These are phyloP conservation scores for Bhutanitis thaidina DNA, from an alignment of 2,888 invertebrate species.

Conservation along the genomic window DNA sequence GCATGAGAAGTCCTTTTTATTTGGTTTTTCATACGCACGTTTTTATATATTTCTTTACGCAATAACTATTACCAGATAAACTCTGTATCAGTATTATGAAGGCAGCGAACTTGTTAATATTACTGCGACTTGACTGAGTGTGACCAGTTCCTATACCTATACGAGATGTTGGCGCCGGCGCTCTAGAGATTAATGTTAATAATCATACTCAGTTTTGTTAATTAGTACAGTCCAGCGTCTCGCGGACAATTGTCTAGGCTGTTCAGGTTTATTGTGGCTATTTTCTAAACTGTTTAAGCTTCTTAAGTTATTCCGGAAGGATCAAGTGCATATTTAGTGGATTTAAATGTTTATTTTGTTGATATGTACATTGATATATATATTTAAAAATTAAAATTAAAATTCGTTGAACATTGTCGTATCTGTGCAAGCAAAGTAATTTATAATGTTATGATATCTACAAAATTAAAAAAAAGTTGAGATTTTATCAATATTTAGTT, in stretches of 20 bases:
- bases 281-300: conserved; percentile 38
- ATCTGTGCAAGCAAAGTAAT: no score
- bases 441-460: no score
- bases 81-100: background rate
- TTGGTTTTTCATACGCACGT: no score
- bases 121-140: background rate
- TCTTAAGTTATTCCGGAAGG: background rate
- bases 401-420: no score
- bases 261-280: conserved; percentile 48
- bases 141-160: background rate
- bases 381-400: no score
- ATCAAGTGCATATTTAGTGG: background rate
- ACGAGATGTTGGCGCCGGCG: conserved; percentile 50
- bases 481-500: no score
- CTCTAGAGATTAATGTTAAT: conserved; percentile 54
- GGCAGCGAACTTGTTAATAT: background rate
- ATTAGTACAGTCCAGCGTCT: conserved; percentile 55
- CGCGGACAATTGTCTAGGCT: conserved; percentile 53
- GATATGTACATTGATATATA: no score
- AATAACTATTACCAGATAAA: no score
- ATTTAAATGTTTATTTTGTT: no score
- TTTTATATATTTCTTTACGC: no score
- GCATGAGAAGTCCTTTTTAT: no score
- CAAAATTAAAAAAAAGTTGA: no score
- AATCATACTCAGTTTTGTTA: conserved; percentile 54